These are phyloP conservation scores for Lasioglossum oenotherae DNA, from an alignment of 2,888 invertebrate species.

Conservation along the genomic window DNA sequence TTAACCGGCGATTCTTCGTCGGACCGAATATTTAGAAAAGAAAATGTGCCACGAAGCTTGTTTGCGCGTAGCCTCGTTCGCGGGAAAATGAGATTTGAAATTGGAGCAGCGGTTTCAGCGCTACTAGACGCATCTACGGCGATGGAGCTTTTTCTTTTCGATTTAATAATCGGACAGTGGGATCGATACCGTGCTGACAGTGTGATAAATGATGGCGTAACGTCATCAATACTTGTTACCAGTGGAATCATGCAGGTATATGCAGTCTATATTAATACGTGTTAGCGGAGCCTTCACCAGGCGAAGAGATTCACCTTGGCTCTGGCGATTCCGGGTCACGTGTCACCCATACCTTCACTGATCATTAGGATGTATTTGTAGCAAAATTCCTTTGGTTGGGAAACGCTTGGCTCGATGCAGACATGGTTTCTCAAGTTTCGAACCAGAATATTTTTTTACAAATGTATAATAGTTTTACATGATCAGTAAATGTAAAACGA, in stretches of 20 bases:
- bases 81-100: constrained; percentile 1
- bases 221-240: neutral
- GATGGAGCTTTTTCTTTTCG: neutral
- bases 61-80: neutral
- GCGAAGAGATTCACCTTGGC: neutral
- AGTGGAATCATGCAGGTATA: neutral
- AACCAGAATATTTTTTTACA: neutral
- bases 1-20: neutral
- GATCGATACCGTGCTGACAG: neutral
- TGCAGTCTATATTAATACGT: neutral
- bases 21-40: neutral
- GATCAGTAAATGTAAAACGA: neutral
- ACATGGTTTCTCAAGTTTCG: neutral
- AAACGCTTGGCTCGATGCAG: neutral
- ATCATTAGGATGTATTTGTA: neutral
- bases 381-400: neutral
- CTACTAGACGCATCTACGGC: neutral
- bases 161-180: neutral
- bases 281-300: neutral
- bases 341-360: neutral
- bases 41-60: neutral
- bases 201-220: neutral
- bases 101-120: neutral
- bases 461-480: neutral
- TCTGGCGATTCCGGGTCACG: neutral